Conservation (phyloP, 1,140 invertebrate species). For the Colletes latitarsis region DNA sequence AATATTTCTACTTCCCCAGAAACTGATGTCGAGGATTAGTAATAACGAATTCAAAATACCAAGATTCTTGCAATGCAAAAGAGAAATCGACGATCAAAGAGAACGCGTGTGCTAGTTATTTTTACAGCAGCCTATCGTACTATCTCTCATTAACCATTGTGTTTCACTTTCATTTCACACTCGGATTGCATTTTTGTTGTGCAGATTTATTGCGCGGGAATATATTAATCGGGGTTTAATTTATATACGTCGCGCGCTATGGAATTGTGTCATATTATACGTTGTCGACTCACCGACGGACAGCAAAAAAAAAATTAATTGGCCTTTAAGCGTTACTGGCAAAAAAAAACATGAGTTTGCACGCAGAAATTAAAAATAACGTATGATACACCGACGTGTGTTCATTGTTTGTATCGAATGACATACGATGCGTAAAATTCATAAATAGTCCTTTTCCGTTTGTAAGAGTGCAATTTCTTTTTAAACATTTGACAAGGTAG, state of each 20-base stretch:
- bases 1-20: too few species aligned
- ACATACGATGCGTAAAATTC: not conserved
- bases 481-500: not conserved
- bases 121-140: conserved; percentile 8
- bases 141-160: not conserved
- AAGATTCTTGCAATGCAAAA: conserved; percentile 16
- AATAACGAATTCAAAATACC: not conserved
- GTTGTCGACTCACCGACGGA: not conserved
- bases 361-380: not conserved
- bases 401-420: conserved; percentile 32
- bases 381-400: conserved; percentile 32
- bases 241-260: not conserved
- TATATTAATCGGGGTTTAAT: not conserved
- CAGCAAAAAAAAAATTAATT: not conserved
- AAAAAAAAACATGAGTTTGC: not conserved
- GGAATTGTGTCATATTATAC: conserved; percentile 11
- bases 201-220: not conserved
- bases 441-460: not conserved
- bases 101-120: not conserved
- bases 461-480: not conserved
- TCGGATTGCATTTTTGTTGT: not conserved
- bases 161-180: not conserved
- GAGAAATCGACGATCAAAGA: not conserved
- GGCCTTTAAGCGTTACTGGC: not conserved
- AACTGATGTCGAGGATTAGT: not conserved